phyloP scores from a whole-genome alignment of 2,888 invertebrate species.

The Aphidius colemani region DNA sequence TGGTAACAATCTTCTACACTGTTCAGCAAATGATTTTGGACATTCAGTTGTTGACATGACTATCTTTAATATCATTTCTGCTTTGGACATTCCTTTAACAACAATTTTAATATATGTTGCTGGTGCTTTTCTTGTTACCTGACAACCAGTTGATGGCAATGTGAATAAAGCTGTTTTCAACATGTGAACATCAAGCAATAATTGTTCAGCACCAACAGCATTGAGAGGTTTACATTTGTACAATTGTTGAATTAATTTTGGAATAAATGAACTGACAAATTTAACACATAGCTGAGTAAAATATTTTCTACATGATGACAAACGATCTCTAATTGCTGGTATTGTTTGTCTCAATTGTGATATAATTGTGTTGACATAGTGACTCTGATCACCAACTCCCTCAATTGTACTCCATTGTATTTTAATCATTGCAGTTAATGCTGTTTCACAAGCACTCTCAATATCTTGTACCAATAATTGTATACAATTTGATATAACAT shows the following conservation, averaged over 20 bases:
- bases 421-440: constrained; percentile 90
- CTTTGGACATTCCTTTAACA: constrained; percentile 91
- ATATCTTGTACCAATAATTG: constrained; percentile 92
- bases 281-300: constrained; percentile 98
- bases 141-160: constrained; percentile 89
- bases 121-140: constrained; percentile 86
- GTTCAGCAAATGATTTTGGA: constrained; percentile 80
- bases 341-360: constrained; percentile 84
- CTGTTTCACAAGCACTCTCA: constrained; percentile 92
- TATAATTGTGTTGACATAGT: constrained; percentile 89
- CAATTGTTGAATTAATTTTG: constrained; percentile 88
- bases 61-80: constrained; percentile 98
- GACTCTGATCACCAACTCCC: constrained; percentile 95
- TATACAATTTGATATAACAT: constrained; percentile 84
- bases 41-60: constrained; percentile 93
- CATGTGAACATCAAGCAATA: constrained; percentile 92
- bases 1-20: constrained; percentile 87
- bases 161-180: constrained; percentile 92
- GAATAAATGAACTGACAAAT: constrained; percentile 94
- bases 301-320: constrained; percentile 92
- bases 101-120: constrained; percentile 83
- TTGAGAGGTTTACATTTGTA: constrained; percentile 87
- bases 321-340: constrained; percentile 86
- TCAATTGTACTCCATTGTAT: constrained; percentile 92
- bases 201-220: constrained; percentile 89